Conservation (phyloP, 2,113 vertebrate species). For the Pterocles orientalis region DNA sequence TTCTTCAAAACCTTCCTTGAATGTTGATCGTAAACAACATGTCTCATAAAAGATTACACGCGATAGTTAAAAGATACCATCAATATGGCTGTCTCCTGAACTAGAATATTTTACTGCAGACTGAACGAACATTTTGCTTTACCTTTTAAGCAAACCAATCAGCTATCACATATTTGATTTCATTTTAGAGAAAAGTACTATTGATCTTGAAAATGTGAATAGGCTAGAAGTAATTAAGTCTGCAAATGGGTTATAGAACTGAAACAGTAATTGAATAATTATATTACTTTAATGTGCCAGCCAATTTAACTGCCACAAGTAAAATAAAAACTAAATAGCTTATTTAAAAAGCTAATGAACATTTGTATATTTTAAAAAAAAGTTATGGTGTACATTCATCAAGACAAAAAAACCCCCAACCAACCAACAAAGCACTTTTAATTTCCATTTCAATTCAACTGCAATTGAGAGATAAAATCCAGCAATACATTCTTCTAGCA, state of each 20-base stretch:
- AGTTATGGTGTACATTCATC: not conserved
- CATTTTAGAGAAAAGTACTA: constrained; percentile 38
- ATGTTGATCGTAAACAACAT: not conserved
- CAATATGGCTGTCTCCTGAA: not conserved
- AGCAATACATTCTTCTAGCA: not conserved
- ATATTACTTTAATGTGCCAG: constrained; percentile 47
- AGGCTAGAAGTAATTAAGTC: constrained; percentile 52
- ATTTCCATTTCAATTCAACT: constrained; percentile 2
- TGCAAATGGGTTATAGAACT: constrained; percentile 41
- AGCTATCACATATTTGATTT: not conserved
- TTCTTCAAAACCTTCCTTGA: not conserved
- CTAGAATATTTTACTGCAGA: not conserved
- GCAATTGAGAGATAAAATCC: not conserved
- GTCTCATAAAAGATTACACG: not conserved
- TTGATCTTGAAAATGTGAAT: constrained; percentile 54
- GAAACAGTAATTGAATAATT: constrained; percentile 61
- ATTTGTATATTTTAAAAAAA: not conserved
- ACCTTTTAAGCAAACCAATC: not conserved
- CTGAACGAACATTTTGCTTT: not conserved
- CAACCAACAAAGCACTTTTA: not conserved
- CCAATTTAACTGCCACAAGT: not conserved
- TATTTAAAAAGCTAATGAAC: not conserved
- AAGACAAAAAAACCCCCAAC: not conserved
- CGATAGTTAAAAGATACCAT: not conserved
- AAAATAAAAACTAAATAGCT: constrained; percentile 40